Evolutionary conservation across 2,888 invertebrate species (phyloP), one percentile per base, ranked within the genome.

Genomic region (Microchrysa polita): DNA sequence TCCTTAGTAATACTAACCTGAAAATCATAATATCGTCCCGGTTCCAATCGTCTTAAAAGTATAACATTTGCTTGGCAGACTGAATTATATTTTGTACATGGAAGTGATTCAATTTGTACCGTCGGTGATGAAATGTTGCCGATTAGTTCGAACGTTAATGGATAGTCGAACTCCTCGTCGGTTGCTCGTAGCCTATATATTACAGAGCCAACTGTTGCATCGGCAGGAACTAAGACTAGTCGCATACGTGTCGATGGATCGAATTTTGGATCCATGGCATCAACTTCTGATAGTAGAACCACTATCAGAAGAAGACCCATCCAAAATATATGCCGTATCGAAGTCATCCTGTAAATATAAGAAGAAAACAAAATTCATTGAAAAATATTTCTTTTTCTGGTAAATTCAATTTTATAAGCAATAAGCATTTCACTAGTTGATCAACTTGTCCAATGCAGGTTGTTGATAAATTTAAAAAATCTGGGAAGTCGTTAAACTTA

Each of bases 61-160:
- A 94, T 89, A 79, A 96, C 91, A 84, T 95, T 95, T 73, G 95
- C 95, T 84, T 95, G 94, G 85, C 95, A 95, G 79, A 94, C 91
- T 69, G 93, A 93, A 86, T 95, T 93, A 86, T 93, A 93, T 78
- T 92, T 88, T 74, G 92, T 92, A 86, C 95, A 95, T 63, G 94
- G 93, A 74, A 95, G 88, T 78, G 92, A 90, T 82, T 94, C 93
- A 77, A 95, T 88, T 79, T 91, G 89, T 77, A 95, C 90, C 80
- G 93, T 90, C 74, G 93, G 90, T 76, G 91, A 90, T 78, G 93
- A 90, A 80, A 91, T 90, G 83, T 89, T 89, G 89, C 91, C 91
- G 77, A 91, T 89, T 77, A 94, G 89, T 80, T 92, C 91, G 86
- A 95, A 95, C 78, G 90, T 88, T 79, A 95, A 86, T 74, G 95